Percentiles rank a stretch among this genome's conserved stretches.
Evolutionary conservation across 2,888 invertebrate genomes (phyloP).

Genomic region (Synanthedon formicaeformis): DNA sequence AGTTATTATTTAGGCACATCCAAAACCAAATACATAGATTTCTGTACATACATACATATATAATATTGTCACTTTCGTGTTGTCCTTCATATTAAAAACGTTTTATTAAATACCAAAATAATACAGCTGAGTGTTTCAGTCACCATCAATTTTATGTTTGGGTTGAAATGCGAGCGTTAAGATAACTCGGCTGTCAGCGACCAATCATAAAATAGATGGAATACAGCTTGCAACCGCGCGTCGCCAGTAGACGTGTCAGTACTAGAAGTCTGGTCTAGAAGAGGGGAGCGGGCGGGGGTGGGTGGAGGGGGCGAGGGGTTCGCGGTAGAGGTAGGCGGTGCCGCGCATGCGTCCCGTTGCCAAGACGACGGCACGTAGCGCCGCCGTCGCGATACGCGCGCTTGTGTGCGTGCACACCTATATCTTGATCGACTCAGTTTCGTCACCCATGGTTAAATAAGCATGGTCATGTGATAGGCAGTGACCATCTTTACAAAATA

Average conservation of each 20-base stretch:
- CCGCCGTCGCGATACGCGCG: conserved; percentile 30
- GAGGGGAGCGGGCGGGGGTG: conserved; percentile 21
- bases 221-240: conserved; percentile 10
- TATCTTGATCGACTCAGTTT: not conserved
- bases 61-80: not conserved
- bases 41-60: not conserved
- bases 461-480: too few species aligned
- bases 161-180: not conserved
- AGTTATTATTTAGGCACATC: too few species aligned
- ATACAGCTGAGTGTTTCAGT: too few species aligned
- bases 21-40: not conserved
- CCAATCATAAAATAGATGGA: conserved; percentile 42
- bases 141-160: too few species aligned
- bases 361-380: conserved; percentile 73
- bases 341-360: conserved; percentile 71
- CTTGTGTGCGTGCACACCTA: conserved; percentile 12
- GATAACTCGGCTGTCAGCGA: conserved; percentile 29
- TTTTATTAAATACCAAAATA: not conserved
- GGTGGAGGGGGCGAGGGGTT: conserved; percentile 7
- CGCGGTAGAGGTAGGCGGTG: conserved; percentile 53
- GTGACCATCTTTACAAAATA: too few species aligned
- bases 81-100: not conserved
- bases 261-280: not conserved
- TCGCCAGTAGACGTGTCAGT: not conserved
- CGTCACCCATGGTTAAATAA: too few species aligned